Conservation (phyloP, 2,113 vertebrate species). For the Pteropus alecto region DNA sequence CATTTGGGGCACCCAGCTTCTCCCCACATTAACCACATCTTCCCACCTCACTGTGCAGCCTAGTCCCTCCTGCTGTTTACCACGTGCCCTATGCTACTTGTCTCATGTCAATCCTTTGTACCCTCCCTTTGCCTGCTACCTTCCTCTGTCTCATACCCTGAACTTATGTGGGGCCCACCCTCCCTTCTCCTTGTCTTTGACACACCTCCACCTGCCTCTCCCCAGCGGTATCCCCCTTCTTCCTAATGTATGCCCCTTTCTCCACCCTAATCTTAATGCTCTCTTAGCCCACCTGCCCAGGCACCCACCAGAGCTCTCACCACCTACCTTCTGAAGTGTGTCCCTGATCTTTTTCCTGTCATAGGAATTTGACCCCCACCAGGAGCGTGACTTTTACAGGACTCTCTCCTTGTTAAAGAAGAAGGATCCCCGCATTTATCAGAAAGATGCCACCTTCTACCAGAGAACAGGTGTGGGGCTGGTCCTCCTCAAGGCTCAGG, state of each 20-base stretch:
- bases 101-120: neutral
- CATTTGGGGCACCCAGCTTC: neutral
- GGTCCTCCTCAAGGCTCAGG: neutral
- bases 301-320: neutral
- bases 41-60: neutral
- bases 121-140: neutral
- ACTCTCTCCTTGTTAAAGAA: slow-evolving; percentile 92
- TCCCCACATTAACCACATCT: neutral
- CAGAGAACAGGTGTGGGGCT: slow-evolving; percentile 70
- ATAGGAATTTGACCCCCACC: slow-evolving; percentile 88
- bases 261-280: neutral
- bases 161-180: neutral
- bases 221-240: neutral
- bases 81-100: no score
- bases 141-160: neutral
- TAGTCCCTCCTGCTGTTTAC: neutral
- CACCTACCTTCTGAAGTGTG: neutral
- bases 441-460: slow-evolving; percentile 87
- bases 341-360: neutral
- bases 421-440: slow-evolving; percentile 92
- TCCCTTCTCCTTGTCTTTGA: neutral
- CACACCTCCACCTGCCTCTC: neutral
- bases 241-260: neutral
- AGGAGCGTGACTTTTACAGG: slow-evolving; percentile 91
- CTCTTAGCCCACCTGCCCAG: neutral